Base-by-base conservation (phyloP, 2,888 invertebrate genomes). In the Rutpela maculata region DNA sequence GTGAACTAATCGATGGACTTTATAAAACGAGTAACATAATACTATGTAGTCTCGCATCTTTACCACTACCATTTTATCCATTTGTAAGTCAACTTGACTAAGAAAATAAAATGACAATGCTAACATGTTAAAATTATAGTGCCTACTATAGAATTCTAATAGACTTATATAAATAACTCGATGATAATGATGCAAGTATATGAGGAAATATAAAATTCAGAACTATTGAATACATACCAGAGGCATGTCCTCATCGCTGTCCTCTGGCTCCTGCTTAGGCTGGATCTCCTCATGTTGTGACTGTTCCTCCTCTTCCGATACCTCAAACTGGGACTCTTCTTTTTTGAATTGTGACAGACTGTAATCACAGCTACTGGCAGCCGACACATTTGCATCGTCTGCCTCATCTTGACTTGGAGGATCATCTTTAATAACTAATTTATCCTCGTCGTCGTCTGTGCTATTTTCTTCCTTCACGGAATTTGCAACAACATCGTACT, bases 171-270 rank as follows among this genome's bases (percentile, higher is more conserved):
- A 4, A 26, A 26, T 26, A 26, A 26, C 22, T 26, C 22, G 4
- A 26, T 4, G 4, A 26, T 26, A 26, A 4, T 26, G 22, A 26
- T 26, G 22, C 22, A 26, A 26, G 4, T 26, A 26, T 26, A 26
- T 7, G 7, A 7, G 31, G 9, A 35, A 35, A 35, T 9, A 35
- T 7, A 26, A 26, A 35, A 35, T 35, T 7, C n/a, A 12, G n/a
- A 31, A 5, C n/a, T 31, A 63, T 38, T 18, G 3, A 59, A 63
- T 78, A 87, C 90, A 91, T 91, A 95, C 95, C 92, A 96, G 89
- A 83, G 96, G 95, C 67, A 93, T 87, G 88, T 96, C 95, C 87
- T 95, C 95, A 81, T 95, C 95, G 80, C 93, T 94, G 2, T 87
- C 86, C 76, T 87, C 91, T 12, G 89, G 89, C 15, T 90, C 82